A percentile compares a stretch with the other conserved stretches of the same genome.
Evolutionary conservation across 1,140 invertebrate genomes (phyloP).

Genomic region (Macrobrachium nipponense): DNA sequence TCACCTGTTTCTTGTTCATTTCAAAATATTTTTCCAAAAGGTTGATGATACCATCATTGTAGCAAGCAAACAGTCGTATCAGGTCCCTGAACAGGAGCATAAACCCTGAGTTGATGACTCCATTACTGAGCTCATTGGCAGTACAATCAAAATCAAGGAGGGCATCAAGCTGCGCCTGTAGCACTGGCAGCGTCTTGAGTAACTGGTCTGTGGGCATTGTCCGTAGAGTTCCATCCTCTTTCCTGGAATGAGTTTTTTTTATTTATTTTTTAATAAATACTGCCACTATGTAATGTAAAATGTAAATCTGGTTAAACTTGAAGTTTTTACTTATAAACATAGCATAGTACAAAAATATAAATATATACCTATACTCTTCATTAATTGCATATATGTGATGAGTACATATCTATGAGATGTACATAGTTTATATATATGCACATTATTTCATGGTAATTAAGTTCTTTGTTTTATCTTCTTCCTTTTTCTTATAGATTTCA

Average conservation of each 20-base stretch:
- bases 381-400: no score
- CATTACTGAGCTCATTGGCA: constrained; percentile 96
- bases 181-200: constrained; percentile 93
- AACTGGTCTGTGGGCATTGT: constrained; percentile 98
- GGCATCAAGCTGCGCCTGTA: constrained; percentile 95
- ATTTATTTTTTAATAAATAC: no score
- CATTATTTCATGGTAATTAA: no score
- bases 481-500: no score
- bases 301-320: no score
- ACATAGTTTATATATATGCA: no score
- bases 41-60: constrained; percentile 99
- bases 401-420: no score
- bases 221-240: constrained; percentile 95
- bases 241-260: constrained; percentile 72
- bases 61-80: constrained; percentile 98
- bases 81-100: constrained; percentile 98
- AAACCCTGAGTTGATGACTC: constrained; percentile 98
- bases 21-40: constrained; percentile 99
- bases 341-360: not conserved
- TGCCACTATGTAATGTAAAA: no score
- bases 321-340: no score
- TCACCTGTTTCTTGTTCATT: constrained; percentile 95
- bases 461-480: no score
- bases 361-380: not conserved
- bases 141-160: constrained; percentile 98